Evolutionary conservation across 2,888 invertebrate species (phyloP), one percentile per base, ranked within the genome.

Genomic region (Eupithecia pulchellata): DNA sequence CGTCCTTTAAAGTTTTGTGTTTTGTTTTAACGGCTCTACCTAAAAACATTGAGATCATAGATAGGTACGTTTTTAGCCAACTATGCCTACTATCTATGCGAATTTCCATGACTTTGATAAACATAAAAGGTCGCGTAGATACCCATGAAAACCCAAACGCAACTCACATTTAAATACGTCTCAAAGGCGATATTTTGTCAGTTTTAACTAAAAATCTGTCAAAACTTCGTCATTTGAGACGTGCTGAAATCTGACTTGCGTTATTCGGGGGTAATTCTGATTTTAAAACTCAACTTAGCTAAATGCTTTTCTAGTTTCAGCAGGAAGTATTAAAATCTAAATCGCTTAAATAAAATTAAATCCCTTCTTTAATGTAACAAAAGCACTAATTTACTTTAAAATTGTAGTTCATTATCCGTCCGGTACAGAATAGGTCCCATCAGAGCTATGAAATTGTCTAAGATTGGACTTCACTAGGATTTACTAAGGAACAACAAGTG

Each of bases 401-500:
- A 71, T 69, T 63, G 63, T 69, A 68, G 69, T 71, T 72, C 66
- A 74, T 76, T 76, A 74, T 67, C 72, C 52, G 39, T 67, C 65
- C 69, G 65, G 66, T 61, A 71, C 60, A 42, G 68, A 76, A 75
- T 75, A 72, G 71, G 34, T 73, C 71, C 72, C 73, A 65, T 68
- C 73, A 73, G 75, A 58, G 72, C 74, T 71, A 75, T 75, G 77
- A 76, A 74, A 75, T 77, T 72, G 75, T 75, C 76, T 76, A 74
- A 76, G 76, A 78, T 77, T 73, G 76, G 71, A 74, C 75, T 74
- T 72, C 69, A 73, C 64, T 68, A 72, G 77, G 76, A 75, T 76
- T 76, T 78, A 75, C 73, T 57, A 57, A 62, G 75, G 71, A 73
- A 78, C 74, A 78, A 75, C 77, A 76, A 78, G 77, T 78, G 76